Percentiles rank a stretch among this genome's conserved stretches.
Evolutionary conservation across 2,113 vertebrate species (phyloP).

Genomic region (Onychostoma macrolepis): DNA sequence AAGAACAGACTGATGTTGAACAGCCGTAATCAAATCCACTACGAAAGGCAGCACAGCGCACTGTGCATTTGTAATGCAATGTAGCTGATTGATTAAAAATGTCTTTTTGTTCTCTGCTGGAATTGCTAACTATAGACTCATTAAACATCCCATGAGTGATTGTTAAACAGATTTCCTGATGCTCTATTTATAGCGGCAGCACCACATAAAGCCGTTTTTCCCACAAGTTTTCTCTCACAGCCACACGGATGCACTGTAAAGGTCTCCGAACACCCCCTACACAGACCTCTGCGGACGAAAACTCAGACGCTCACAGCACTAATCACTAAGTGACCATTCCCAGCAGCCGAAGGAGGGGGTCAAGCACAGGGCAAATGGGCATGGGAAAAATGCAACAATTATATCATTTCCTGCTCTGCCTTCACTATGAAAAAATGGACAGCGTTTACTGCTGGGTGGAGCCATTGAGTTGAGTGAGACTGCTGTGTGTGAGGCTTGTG

Average conservation of each 20-base stretch:
- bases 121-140: slow-evolving; percentile 38
- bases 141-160: slow-evolving; percentile 33
- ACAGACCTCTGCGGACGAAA: slow-evolving; percentile 27
- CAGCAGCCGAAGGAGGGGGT: slow-evolving; percentile 66
- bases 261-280: slow-evolving; percentile 32
- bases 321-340: slow-evolving; percentile 64
- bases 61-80: not conserved
- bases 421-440: slow-evolving; percentile 70
- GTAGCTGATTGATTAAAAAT: slow-evolving; percentile 29
- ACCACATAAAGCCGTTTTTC: slow-evolving; percentile 53
- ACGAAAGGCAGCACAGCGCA: slow-evolving; percentile 23
- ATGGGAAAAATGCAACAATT: slow-evolving; percentile 75
- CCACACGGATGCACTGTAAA: slow-evolving; percentile 36
- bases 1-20: slow-evolving; percentile 48
- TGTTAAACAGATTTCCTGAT: slow-evolving; percentile 53
- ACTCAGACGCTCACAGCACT: slow-evolving; percentile 49
- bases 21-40: slow-evolving; percentile 4
- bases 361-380: slow-evolving; percentile 71
- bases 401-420: slow-evolving; percentile 81
- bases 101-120: slow-evolving; percentile 10
- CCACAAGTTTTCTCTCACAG: slow-evolving; percentile 43
- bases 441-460: slow-evolving; percentile 51
- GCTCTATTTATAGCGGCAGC: slow-evolving; percentile 42
- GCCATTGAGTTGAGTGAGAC: slow-evolving; percentile 12
- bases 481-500: not conserved